Evolutionary conservation across 2,797 vertebrate genomes (phyloP).

Genomic region (Ctenopoma multispine): DNA sequence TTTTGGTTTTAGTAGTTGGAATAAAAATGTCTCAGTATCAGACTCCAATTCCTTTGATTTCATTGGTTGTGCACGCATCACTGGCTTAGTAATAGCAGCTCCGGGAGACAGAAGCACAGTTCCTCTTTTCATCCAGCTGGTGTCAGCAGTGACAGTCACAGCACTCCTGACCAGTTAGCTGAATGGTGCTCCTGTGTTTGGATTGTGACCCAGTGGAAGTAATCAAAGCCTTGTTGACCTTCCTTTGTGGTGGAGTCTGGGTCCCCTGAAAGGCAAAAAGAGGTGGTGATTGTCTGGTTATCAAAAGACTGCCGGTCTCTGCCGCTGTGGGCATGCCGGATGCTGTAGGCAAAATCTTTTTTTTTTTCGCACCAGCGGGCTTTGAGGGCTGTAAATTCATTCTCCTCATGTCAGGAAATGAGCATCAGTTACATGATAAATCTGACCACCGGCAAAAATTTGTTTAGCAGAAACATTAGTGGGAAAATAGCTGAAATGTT

Average conservation of each 20-base stretch:
- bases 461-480: background rate
- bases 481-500: background rate
- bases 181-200: slow-evolving; percentile 21
- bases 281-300: slow-evolving; percentile 10
- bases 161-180: slow-evolving; percentile 45
- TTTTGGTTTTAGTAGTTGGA: background rate
- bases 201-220: slow-evolving; percentile 45
- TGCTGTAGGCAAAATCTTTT: slow-evolving; percentile 20
- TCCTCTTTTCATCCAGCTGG: slow-evolving; percentile 49
- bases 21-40: background rate
- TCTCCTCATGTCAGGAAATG: slow-evolving; percentile 23
- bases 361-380: slow-evolving; percentile 31
- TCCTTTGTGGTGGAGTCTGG: slow-evolving; percentile 26
- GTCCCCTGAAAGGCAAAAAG: slow-evolving; percentile 20
- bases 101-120: background rate
- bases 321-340: slow-evolving; percentile 18
- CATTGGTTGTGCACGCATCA: background rate
- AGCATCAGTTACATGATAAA: slow-evolving; percentile 15
- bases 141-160: slow-evolving; percentile 55
- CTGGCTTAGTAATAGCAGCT: background rate
- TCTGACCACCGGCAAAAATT: background rate
- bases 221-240: slow-evolving; percentile 40
- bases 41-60: slow-evolving; percentile 5
- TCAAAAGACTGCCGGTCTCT: slow-evolving; percentile 6
- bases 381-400: slow-evolving; percentile 23